These are phyloP conservation scores for Macrotus californicus DNA, from an alignment of 2,113 vertebrate genomes.

Conservation along the genomic window DNA sequence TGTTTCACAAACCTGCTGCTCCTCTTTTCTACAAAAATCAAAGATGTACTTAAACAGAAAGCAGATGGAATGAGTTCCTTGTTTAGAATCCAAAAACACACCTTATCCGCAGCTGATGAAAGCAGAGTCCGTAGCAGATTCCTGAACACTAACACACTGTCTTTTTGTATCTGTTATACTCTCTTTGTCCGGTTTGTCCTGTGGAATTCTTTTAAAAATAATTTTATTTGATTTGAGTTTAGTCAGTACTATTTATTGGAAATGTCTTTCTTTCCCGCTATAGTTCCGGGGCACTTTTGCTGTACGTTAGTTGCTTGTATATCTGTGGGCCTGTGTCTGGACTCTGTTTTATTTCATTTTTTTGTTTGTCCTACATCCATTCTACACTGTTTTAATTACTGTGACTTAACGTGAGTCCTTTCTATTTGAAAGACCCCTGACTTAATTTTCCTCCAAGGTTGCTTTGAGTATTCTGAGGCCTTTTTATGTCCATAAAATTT, in stretches of 20 bases:
- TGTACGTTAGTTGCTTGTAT: rapidly evolving
- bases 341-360: background rate
- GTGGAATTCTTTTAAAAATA: background rate
- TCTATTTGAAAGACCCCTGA: background rate
- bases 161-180: background rate
- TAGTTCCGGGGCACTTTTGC: no score
- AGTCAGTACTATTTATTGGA: background rate
- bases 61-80: background rate
- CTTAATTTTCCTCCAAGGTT: background rate
- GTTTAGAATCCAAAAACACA: background rate
- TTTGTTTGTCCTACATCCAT: background rate
- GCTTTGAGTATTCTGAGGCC: background rate
- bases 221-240: background rate
- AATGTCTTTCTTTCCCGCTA: background rate
- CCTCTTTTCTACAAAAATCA: background rate
- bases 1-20: background rate
- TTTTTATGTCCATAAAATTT: background rate
- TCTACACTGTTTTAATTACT: background rate
- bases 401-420: background rate
- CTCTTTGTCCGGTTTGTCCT: background rate
- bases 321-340: background rate
- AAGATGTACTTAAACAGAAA: background rate
- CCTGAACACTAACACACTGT: background rate
- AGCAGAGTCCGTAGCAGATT: background rate
- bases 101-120: background rate